A percentile compares a stretch with the other conserved stretches of the same genome.
Evolutionary conservation across 2,113 vertebrate genomes (phyloP).

Genomic region (Poeciliopsis occidentalis): DNA sequence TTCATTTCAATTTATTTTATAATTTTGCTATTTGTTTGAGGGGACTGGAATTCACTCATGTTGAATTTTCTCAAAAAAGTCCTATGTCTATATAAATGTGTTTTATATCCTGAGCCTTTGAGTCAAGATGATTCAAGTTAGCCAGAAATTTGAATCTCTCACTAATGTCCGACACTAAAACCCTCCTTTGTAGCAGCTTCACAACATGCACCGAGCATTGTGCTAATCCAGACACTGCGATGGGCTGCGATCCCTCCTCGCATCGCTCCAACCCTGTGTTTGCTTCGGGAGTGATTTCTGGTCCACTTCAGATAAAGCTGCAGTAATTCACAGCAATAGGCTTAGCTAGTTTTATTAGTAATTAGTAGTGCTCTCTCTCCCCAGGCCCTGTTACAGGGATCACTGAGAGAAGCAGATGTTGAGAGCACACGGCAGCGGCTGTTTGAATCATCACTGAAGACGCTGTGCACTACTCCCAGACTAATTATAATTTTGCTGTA

Average conservation of each 20-base stretch:
- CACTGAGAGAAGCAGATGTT: constrained; percentile 88
- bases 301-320: constrained; percentile 84
- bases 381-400: constrained; percentile 76
- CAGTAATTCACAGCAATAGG: constrained; percentile 92
- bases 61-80: not conserved
- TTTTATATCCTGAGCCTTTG: not conserved
- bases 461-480: constrained; percentile 67
- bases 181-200: not conserved
- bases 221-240: constrained; percentile 54
- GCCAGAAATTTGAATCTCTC: no score
- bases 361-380: constrained; percentile 86
- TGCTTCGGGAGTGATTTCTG: constrained; percentile 82
- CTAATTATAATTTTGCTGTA: constrained; percentile 83
- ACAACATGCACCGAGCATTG: constrained; percentile 18
- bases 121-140: constrained; percentile 17
- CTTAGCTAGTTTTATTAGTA: constrained; percentile 90
- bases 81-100: not conserved
- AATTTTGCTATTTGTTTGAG: not conserved
- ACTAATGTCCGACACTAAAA: constrained; percentile 36
- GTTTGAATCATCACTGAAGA: constrained; percentile 75
- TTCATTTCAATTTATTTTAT: not conserved
- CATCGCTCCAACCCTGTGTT: constrained; percentile 79
- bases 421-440: constrained; percentile 81
- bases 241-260: constrained; percentile 63
- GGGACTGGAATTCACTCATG: not conserved